Evolutionary conservation across 2,888 invertebrate species (phyloP).

Genomic region (Acheta domesticus): DNA sequence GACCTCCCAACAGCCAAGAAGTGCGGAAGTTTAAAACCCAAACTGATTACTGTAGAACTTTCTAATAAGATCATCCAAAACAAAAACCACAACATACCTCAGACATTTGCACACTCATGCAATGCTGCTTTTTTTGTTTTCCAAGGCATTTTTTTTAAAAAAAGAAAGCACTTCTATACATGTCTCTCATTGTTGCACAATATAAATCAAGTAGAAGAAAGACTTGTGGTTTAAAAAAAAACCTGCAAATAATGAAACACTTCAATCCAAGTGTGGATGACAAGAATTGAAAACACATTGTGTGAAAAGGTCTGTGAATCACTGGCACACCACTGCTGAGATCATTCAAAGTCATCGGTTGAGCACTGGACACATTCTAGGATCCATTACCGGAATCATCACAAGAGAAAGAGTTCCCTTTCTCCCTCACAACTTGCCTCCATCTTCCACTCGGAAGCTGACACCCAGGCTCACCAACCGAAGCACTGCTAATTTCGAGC

Average conservation of each 20-base stretch:
- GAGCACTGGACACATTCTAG: slow-evolving; percentile 18
- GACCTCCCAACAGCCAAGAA: slow-evolving; percentile 10
- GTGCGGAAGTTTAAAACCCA: slow-evolving; percentile 18
- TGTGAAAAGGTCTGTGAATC: background rate
- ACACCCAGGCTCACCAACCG: background rate
- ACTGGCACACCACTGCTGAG: background rate
- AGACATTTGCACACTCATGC: background rate
- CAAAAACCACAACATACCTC: background rate
- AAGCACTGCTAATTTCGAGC: background rate
- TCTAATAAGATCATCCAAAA: background rate
- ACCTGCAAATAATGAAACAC: slow-evolving; percentile 22
- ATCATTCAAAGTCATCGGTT: slow-evolving; percentile 18
- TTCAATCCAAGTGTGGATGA: slow-evolving; percentile 18
- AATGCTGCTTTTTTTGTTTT: background rate
- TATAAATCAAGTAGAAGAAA: slow-evolving; percentile 26
- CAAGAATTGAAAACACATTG: slow-evolving; percentile 11
- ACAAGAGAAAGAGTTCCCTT: background rate
- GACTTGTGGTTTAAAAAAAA: slow-evolving; percentile 29
- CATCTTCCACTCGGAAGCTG: background rate
- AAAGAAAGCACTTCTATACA: slow-evolving; percentile 5
- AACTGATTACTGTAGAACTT: slow-evolving; percentile 1
- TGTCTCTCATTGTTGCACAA: background rate
- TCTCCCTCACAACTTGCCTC: background rate
- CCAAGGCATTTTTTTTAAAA: slow-evolving; percentile 3
- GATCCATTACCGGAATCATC: background rate